phyloP scores from a whole-genome alignment of 2,888 invertebrate genomes.

The Andrena praecox region DNA sequence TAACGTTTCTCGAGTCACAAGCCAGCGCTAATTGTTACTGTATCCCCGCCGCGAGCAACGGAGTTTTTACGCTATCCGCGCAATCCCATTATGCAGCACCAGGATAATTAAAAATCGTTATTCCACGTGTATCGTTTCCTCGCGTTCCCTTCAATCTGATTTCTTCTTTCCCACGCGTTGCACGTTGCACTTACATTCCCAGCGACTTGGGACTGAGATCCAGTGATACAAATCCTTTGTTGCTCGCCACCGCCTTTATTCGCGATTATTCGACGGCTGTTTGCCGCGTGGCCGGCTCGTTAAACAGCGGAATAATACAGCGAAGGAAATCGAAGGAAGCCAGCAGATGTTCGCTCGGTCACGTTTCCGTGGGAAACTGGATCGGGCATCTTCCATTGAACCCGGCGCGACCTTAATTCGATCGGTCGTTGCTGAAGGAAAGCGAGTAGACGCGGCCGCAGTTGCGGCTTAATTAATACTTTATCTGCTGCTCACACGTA shows the following conservation, averaged over 20 bases:
- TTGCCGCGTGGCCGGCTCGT: slow-evolving; percentile 10
- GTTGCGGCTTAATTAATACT: slow-evolving; percentile 17
- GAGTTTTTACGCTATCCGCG: too few species aligned
- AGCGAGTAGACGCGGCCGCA: slow-evolving; percentile 6
- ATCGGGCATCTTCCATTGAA: slow-evolving; percentile 57
- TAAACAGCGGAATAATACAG: slow-evolving; percentile 65
- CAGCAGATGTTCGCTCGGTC: slow-evolving; percentile 58
- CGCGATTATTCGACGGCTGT: background rate
- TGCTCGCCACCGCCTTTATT: background rate
- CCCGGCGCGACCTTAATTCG: slow-evolving; percentile 52
- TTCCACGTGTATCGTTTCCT: background rate
- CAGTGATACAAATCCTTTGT: slow-evolving; percentile 1
- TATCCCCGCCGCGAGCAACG: too few species aligned
- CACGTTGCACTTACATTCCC: background rate
- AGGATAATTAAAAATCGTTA: too few species aligned
- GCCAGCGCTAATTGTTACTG: too few species aligned
- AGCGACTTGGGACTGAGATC: background rate
- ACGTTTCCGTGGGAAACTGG: slow-evolving; percentile 60
- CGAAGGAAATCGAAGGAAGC: slow-evolving; percentile 39
- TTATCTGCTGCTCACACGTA: background rate
- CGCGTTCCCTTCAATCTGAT: background rate
- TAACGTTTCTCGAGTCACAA: too few species aligned
- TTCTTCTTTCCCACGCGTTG: background rate
- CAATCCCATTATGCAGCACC: too few species aligned
- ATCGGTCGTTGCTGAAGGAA: slow-evolving; percentile 36